phyloP scores from a whole-genome alignment of 2,797 vertebrate genomes.

The Nasua narica region DNA sequence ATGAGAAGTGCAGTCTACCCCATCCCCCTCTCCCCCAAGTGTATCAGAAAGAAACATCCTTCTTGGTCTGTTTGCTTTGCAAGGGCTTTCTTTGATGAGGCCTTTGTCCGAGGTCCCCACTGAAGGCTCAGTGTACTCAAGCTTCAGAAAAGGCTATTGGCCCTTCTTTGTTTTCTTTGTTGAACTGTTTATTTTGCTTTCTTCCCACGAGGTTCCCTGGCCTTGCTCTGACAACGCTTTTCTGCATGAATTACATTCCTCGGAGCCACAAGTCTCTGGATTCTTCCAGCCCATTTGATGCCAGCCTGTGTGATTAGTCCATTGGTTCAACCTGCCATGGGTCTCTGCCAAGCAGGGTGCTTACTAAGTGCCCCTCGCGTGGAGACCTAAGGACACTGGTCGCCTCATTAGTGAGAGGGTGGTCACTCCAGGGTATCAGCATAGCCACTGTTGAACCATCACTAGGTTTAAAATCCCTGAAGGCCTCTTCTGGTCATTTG shows the following conservation, averaged over 20 bases:
- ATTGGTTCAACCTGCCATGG: slow-evolving; percentile 75
- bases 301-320: slow-evolving; percentile 83
- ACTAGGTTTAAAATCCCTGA: slow-evolving; percentile 69
- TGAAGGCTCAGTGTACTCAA: slow-evolving; percentile 83
- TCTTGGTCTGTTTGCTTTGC: slow-evolving; percentile 77
- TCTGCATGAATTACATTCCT: slow-evolving; percentile 88
- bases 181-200: slow-evolving; percentile 87
- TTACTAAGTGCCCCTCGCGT: slow-evolving; percentile 80
- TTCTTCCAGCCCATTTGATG: slow-evolving; percentile 87
- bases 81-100: slow-evolving; percentile 80
- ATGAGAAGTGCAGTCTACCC: not conserved
- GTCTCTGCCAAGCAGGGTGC: slow-evolving; percentile 78
- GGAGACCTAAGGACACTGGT: slow-evolving; percentile 79
- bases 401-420: slow-evolving; percentile 81
- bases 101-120: slow-evolving; percentile 78
- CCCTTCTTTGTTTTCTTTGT: slow-evolving; percentile 86
- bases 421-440: slow-evolving; percentile 72
- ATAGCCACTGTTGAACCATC: slow-evolving; percentile 69
- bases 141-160: slow-evolving; percentile 82
- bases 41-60: slow-evolving; percentile 55
- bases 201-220: slow-evolving; percentile 85
- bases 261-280: slow-evolving; percentile 81
- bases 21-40: not conserved
- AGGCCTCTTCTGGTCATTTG: slow-evolving; percentile 62
- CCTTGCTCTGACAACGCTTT: slow-evolving; percentile 83